Evolutionary conservation across 2,888 invertebrate genomes (phyloP), one percentile per base, ranked within the genome.

Genomic region (Leucoptera coffeella): DNA sequence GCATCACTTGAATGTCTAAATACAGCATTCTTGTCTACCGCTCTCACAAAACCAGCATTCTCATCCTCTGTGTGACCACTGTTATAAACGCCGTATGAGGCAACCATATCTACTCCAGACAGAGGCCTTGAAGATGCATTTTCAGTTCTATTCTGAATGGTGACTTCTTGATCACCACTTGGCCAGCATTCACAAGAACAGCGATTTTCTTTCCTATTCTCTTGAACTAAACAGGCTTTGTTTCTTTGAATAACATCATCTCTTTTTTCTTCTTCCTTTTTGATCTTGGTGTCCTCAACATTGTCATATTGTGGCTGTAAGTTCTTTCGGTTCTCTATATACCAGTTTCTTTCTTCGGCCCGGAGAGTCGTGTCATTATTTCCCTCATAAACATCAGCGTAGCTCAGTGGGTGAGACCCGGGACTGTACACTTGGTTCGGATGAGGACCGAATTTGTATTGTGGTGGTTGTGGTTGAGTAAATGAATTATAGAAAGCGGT

Each of bases 141-240:
- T 11, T 49, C 59, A 29, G 45, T 43, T 11, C 45, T 50, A 15
- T 62, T 62, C 38, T 57, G 61, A 19, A 53, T 50, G 14, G 49
- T 41, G n/a, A n/a, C n/a, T 36, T 54, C 61, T 47, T 58, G 62
- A 35, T 69, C 69, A 30, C 60, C 56, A 35, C 50, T 69, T 33
- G 72, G 72, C 72, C 72, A 72, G 40, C 72, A 72, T 40, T 72
- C 72, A 34, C 72, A 72, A 3, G 72, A 72, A 35, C 72, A 72
- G 17, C 71, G 49, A 28, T 72, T 67, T 36, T 71, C 69, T 44
- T 72, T 71, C 28, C 67, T 42, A 26, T 71, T 51, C 36, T 58
- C 65, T 20, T 67, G 44, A 15, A 60, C 44, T 34, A 59, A 62
- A 1, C 50, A 40, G 9, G 54, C 50, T 12, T 69, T 62, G 10